Conservation (phyloP, 2,888 invertebrate genomes). For the Drosophila buzzatii region DNA sequence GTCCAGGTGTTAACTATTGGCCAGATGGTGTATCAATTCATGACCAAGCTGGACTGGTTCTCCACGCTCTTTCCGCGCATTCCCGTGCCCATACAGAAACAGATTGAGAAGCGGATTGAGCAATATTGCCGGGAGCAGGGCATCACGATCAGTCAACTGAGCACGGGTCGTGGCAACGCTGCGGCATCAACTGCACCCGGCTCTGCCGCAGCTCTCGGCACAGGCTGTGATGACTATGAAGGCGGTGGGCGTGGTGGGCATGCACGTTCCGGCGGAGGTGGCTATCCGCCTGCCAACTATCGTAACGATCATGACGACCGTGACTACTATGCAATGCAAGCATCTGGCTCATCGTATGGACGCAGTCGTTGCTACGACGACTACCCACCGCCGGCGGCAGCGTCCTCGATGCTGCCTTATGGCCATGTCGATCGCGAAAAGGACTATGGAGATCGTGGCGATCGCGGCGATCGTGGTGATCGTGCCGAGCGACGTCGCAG, state of each 20-base stretch:
- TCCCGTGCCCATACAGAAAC: conserved; percentile 98
- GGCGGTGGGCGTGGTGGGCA: conserved; percentile 66
- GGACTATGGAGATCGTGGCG: conserved; percentile 50
- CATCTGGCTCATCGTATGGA: conserved; percentile 64
- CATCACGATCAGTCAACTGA: conserved; percentile 80
- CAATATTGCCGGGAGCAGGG: conserved; percentile 87
- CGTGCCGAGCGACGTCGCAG: conserved; percentile 67
- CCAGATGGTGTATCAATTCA: conserved; percentile 95
- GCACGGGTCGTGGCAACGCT: conserved; percentile 62
- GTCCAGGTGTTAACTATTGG: conserved; percentile 92
- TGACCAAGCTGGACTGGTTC: conserved; percentile 99
- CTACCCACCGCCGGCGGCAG: conserved; percentile 57
- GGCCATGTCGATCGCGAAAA: conserved; percentile 57
- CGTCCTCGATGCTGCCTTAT: conserved; percentile 39
- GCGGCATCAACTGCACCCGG: conserved; percentile 20
- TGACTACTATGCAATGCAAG: conserved; percentile 66
- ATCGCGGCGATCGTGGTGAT: conserved; percentile 35
- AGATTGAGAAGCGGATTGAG: conserved; percentile 92
- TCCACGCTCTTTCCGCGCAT: conserved; percentile 99
- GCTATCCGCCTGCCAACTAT: conserved; percentile 70
- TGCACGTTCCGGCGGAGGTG: conserved; percentile 60
- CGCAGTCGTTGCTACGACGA: conserved; percentile 71
- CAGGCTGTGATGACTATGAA: conserved; percentile 60
- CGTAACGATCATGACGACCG: conserved; percentile 84
- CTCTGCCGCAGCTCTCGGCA: conserved; percentile 19